A percentile compares a stretch with the other conserved stretches of the same genome.
phyloP scores from a whole-genome alignment of 1,140 invertebrate species.

The Aphelenchoides besseyi region DNA sequence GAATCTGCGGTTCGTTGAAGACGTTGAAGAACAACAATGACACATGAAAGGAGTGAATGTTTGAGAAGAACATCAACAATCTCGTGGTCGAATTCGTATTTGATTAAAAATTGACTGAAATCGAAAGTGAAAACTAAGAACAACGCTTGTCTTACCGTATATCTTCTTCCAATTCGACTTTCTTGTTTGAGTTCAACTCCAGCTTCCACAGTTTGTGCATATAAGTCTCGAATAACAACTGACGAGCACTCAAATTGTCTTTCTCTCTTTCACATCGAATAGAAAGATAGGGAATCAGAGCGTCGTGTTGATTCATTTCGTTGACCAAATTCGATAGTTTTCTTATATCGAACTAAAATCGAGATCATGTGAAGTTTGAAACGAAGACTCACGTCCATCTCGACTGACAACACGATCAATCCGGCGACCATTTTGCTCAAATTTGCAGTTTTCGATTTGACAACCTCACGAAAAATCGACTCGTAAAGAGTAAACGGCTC shows the following conservation, averaged over 20 bases:
- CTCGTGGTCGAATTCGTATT: slow-evolving; percentile 32
- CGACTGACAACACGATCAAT: slow-evolving; percentile 40
- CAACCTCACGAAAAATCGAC: slow-evolving; percentile 4
- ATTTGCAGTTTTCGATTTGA: not conserved
- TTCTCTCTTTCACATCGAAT: slow-evolving; percentile 37
- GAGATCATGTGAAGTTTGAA: not conserved
- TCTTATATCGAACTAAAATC: slow-evolving; percentile 33
- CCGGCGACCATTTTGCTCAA: slow-evolving; percentile 30
- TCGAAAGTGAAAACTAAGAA: not conserved
- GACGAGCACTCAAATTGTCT: slow-evolving; percentile 18
- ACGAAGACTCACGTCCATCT: slow-evolving; percentile 30
- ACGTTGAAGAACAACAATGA: slow-evolving; percentile 30
- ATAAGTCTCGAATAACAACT: slow-evolving; percentile 42
- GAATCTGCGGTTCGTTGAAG: not conserved
- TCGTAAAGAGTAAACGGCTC: slow-evolving; percentile 11
- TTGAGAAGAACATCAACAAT: slow-evolving; percentile 36
- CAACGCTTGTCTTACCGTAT: not conserved
- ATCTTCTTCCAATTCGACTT: not conserved
- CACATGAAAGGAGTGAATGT: slow-evolving; percentile 37
- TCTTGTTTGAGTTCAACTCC: not conserved
- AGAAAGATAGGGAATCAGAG: slow-evolving; percentile 34
- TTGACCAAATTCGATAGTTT: slow-evolving; percentile 28
- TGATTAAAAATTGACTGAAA: slow-evolving; percentile 40
- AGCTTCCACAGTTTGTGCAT: slow-evolving; percentile 34
- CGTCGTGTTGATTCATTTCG: slow-evolving; percentile 28